Base-by-base conservation (phyloP, 2,888 invertebrate genomes). In the Congeria kusceri region DNA sequence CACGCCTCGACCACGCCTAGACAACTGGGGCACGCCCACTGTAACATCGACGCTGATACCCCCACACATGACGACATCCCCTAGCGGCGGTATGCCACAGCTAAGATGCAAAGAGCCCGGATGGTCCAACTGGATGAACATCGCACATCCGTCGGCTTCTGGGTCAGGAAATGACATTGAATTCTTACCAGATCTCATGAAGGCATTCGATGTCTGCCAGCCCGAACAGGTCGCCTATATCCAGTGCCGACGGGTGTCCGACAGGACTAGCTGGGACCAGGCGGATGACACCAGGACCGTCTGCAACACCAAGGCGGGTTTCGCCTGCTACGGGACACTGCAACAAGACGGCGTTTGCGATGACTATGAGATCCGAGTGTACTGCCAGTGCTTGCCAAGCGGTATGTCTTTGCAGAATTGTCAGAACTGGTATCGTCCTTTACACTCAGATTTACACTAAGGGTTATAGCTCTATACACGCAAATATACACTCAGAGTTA, bases 241-340 rank as follows among this genome's bases (percentile, higher is more conserved):
- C 25, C 58, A 67, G 47, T 77, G 78, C 23, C 49, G 90, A 11
- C 84, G 86, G 18, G 87, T 85, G 0, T 85, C 80, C 9, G 79
- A 83, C 20, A 74, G 81, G n/a, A 66, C 68, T 20, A 78, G 85
- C 23, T 88, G 80, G 64, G 83, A 86, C 47, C 64, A 83, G 97
- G 97, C 0, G 94, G 97, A 0, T 93, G 95, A n/a, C 97, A 97
- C 90, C 15, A 71, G 63, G 94, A 93, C 82, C 92, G 88, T 80
- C 68, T 84, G 70, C 77, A 88, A 70, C 53, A 74, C 80, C 11
- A 73, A 70, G 62, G 75, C 70, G 9, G 77, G 80, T 0, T 80
- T 80, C 65, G 71, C 74, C 2, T 80, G 78, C 32, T 77, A 80
- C 53, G 75, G 64, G 3, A 61, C 78, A 15, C n/a, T 63, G n/a